Evolutionary conservation across 1,140 invertebrate species (phyloP).

Genomic region (Musca domestica): DNA sequence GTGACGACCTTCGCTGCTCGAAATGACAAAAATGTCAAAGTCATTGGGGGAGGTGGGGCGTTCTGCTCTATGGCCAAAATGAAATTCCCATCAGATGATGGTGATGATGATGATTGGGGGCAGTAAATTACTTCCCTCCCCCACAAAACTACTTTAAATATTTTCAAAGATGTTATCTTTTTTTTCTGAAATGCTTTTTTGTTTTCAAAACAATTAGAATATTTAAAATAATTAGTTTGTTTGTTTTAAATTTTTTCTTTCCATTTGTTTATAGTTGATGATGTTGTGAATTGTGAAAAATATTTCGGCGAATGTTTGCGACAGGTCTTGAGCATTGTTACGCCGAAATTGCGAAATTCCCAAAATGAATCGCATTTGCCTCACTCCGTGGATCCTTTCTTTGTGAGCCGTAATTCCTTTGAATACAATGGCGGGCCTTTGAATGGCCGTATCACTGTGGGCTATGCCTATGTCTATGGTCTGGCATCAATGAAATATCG

Average conservation of each 20-base stretch:
- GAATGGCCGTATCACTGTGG: slow-evolving; percentile 40
- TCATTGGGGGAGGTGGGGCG: not conserved
- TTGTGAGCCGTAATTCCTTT: slow-evolving; percentile 38
- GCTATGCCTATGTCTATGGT: slow-evolving; percentile 37
- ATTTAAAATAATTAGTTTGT: not conserved
- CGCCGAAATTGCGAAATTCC: slow-evolving; percentile 29
- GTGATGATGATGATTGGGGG: too few species aligned
- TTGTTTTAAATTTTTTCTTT: not conserved
- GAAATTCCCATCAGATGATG: too few species aligned
- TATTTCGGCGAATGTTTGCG: slow-evolving; percentile 18
- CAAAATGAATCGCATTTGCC: slow-evolving; percentile 37
- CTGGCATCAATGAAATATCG: slow-evolving; percentile 31
- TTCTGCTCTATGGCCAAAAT: too few species aligned
- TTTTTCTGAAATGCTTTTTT: not conserved
- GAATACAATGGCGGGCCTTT: slow-evolving; percentile 37
- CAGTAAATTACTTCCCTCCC: too few species aligned
- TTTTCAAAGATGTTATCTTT: too few species aligned
- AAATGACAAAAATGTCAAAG: not conserved
- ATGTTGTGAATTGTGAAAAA: slow-evolving; percentile 35
- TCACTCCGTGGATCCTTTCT: slow-evolving; percentile 41
- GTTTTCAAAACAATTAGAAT: not conserved
- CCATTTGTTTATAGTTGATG: slow-evolving; percentile 19
- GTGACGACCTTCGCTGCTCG: slow-evolving; percentile 15
- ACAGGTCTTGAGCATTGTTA: not conserved
- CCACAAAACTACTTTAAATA: too few species aligned